A percentile compares a stretch with the other conserved stretches of the same genome.
phyloP scores from a whole-genome alignment of 2,888 invertebrate species.

The Yponomeuta evonymella region DNA sequence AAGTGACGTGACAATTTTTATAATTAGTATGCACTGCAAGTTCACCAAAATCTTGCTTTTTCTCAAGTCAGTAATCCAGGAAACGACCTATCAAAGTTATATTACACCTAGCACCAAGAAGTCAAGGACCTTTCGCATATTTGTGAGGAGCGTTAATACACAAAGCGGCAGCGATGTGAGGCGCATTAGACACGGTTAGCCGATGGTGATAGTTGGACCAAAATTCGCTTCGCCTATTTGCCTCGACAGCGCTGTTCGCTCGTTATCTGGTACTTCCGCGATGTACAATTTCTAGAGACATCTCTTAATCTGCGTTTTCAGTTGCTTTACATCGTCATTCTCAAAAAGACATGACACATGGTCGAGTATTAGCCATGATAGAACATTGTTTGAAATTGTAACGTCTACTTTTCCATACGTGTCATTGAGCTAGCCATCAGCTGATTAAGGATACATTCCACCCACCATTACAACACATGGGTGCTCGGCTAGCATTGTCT shows the following conservation, averaged over 20 bases:
- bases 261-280: conserved; percentile 21
- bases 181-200: conserved; percentile 52
- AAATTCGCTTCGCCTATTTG: conserved; percentile 33
- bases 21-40: not conserved
- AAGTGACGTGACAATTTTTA: no score
- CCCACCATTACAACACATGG: conserved; percentile 60
- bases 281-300: conserved; percentile 12
- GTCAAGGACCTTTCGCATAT: conserved; percentile 57
- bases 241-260: conserved; percentile 20
- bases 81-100: conserved; percentile 50
- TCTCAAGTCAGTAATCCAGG: conserved; percentile 29
- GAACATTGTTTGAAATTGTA: not conserved
- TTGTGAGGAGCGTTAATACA: conserved; percentile 33
- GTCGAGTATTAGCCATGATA: not conserved
- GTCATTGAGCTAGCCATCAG: conserved; percentile 36
- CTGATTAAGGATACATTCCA: conserved; percentile 68
- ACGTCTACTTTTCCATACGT: not conserved
- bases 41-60: not conserved
- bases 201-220: conserved; percentile 41
- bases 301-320: conserved; percentile 2
- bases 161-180: conserved; percentile 33
- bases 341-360: not conserved
- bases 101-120: conserved; percentile 31
- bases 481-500: conserved; percentile 60
- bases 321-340: not conserved